These are phyloP conservation scores for Pollenia griseotomentosa DNA, from an alignment of 2,888 invertebrate genomes.

Conservation along the genomic window DNA sequence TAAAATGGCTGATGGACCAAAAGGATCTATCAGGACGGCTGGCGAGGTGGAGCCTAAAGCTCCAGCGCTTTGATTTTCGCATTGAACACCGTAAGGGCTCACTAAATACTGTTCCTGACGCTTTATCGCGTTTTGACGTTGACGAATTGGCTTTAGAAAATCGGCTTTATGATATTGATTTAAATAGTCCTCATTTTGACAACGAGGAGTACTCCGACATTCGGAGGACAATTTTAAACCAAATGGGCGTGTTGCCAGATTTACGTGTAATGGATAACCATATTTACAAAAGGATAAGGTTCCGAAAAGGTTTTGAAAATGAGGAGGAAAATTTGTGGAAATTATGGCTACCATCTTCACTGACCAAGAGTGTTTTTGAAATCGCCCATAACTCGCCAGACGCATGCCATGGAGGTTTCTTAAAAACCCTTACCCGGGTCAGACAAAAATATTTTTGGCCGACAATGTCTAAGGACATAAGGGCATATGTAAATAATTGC, in stretches of 20 bases:
- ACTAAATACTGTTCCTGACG: not conserved
- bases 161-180: not conserved
- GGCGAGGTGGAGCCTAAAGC: conserved; percentile 20
- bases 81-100: not conserved
- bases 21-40: conserved; percentile 26
- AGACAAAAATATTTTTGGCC: not conserved
- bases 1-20: conserved; percentile 33
- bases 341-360: conserved; percentile 18
- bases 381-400: not conserved
- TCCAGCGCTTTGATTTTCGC: not conserved
- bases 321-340: conserved; percentile 30
- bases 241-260: not conserved
- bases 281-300: conserved; percentile 5
- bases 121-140: not conserved
- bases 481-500: not conserved
- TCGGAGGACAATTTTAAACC: not conserved
- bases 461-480: not conserved
- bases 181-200: not conserved
- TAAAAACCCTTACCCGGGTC: not conserved
- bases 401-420: not conserved
- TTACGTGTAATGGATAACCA: not conserved
- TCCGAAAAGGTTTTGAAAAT: conserved; percentile 10
- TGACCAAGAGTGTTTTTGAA: not conserved
- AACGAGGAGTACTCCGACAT: not conserved
- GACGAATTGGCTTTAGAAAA: too few species aligned